These are phyloP conservation scores for Xanthia togata DNA, from an alignment of 2,888 invertebrate species.

Conservation along the genomic window DNA sequence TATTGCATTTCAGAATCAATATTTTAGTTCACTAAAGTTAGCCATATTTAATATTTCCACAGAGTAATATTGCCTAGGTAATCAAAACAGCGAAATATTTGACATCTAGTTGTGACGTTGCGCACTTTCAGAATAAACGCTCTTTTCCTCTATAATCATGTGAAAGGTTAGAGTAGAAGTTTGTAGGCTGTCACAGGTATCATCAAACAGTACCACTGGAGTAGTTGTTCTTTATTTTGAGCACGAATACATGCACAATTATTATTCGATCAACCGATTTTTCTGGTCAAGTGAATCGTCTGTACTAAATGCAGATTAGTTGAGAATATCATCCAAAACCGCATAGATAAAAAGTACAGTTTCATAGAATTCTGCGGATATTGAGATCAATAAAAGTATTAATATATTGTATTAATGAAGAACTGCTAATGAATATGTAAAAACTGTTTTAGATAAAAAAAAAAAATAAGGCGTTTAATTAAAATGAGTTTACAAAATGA, in stretches of 20 bases:
- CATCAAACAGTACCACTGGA: too few relatives aligned
- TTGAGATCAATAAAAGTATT: conserved; percentile 11
- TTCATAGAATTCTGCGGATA: neutral
- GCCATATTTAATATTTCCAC: too few relatives aligned
- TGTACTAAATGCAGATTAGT: neutral
- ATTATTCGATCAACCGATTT: neutral
- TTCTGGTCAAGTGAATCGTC: neutral
- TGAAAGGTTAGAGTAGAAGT: too few relatives aligned
- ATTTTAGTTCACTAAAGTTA: too few relatives aligned
- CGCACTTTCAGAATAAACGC: too few relatives aligned
- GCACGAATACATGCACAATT: neutral
- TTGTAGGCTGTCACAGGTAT: too few relatives aligned
- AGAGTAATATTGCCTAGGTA: too few relatives aligned
- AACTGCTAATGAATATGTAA: neutral
- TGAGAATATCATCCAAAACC: conserved; percentile 40
- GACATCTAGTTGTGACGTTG: too few relatives aligned
- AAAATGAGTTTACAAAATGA: rapidly evolving
- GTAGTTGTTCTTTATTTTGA: neutral
- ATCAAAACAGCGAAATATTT: too few relatives aligned
- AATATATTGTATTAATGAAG: rapidly evolving
- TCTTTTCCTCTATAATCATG: too few relatives aligned
- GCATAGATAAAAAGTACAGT: conserved; percentile 27
- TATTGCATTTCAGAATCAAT: too few relatives aligned
- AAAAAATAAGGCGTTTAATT: too few relatives aligned
- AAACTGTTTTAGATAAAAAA: rapidly evolving